These are phyloP conservation scores for Catharus minimus DNA, from an alignment of 2,113 vertebrate species.

Conservation along the genomic window DNA sequence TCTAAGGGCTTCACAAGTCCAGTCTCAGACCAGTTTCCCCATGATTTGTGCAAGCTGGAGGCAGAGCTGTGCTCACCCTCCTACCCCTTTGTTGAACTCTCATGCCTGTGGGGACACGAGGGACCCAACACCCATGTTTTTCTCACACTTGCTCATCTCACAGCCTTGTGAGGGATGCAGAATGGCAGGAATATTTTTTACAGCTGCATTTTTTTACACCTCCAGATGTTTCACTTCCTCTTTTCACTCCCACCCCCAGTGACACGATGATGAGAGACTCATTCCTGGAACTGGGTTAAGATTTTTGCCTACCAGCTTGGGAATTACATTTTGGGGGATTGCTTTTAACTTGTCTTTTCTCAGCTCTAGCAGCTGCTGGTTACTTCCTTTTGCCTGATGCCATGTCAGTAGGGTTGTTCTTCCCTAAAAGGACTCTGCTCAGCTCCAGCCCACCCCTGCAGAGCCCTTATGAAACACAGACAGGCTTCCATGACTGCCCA, in stretches of 20 bases:
- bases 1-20: background rate
- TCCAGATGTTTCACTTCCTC: background rate
- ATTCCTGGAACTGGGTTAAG: background rate
- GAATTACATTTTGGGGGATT: background rate
- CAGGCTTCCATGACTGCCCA: background rate
- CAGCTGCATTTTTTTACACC: background rate
- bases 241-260: background rate
- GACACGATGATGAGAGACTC: background rate
- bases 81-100: background rate
- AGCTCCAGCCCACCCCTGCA: background rate
- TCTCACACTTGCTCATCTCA: background rate
- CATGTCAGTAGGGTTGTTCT: background rate
- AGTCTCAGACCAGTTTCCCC: background rate
- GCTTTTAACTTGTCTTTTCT: background rate
- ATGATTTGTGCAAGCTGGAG: background rate
- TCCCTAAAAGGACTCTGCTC: background rate
- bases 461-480: background rate
- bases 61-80: background rate
- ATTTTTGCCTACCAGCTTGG: background rate
- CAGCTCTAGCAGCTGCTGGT: background rate
- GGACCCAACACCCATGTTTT: background rate
- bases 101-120: fast-evolving
- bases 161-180: background rate
- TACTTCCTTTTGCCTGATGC: background rate
- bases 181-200: background rate